A percentile compares a stretch with the other conserved stretches of the same genome.
Evolutionary conservation across 2,888 invertebrate species (phyloP).

Genomic region (Drosophila ustulata): DNA sequence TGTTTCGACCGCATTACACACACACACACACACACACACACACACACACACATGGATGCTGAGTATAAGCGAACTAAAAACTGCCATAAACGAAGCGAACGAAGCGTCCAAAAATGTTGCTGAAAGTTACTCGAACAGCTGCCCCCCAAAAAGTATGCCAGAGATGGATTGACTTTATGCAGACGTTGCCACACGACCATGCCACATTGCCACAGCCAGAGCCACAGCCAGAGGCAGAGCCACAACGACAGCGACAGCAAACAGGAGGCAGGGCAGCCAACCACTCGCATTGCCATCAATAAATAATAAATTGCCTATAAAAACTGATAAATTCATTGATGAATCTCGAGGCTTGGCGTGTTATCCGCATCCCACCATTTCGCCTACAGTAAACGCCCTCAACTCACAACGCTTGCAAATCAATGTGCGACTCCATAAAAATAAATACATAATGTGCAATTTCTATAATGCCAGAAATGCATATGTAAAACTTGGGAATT

Average conservation of each 20-base stretch:
- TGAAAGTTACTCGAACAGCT: slow-evolving; percentile 51
- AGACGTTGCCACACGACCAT: slow-evolving; percentile 22
- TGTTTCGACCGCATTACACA: slow-evolving; percentile 14
- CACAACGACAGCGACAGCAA: background rate
- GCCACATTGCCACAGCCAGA: background rate
- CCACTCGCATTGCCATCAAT: slow-evolving; percentile 61
- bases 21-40: slow-evolving; percentile 22
- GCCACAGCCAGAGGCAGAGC: background rate
- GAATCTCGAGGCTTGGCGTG: slow-evolving; percentile 54
- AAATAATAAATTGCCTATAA: slow-evolving; percentile 79
- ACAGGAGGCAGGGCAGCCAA: slow-evolving; percentile 5
- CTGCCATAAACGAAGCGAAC: slow-evolving; percentile 13
- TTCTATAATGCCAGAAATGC: too few relatives aligned
- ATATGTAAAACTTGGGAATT: too few relatives aligned
- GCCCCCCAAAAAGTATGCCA: slow-evolving; percentile 37
- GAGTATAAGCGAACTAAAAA: slow-evolving; percentile 22
- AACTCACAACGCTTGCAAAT: background rate
- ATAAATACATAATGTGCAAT: background rate
- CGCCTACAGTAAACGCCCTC: background rate
- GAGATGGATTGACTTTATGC: slow-evolving; percentile 43
- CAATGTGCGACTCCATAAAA: background rate
- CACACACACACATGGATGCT: slow-evolving; percentile 15
- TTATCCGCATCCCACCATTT: background rate
- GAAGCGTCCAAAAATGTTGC: slow-evolving; percentile 50
- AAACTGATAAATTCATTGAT: slow-evolving; percentile 79